These are phyloP conservation scores for Eurytoma californica DNA, from an alignment of 2,888 invertebrate genomes.

Conservation along the genomic window DNA sequence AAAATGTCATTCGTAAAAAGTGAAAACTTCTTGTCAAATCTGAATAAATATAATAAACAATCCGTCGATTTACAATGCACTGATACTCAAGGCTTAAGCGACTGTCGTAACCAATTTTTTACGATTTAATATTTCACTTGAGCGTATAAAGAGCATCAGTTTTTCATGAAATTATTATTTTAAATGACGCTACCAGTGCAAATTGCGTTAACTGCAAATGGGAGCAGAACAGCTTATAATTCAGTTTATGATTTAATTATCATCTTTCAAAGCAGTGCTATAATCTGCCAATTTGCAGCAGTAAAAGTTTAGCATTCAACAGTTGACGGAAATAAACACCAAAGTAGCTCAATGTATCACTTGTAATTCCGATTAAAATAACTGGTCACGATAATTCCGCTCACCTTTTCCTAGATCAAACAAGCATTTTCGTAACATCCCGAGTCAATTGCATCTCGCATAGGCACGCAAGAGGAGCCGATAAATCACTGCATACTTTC, in stretches of 20 bases:
- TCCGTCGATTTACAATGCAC: conserved; percentile 11
- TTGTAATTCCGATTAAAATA: too few relatives aligned
- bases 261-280: too few relatives aligned
- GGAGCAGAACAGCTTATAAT: neutral
- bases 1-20: conserved; percentile 33
- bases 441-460: neutral
- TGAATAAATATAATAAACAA: conserved; percentile 7
- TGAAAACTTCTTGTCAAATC: conserved; percentile 14
- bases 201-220: too few relatives aligned
- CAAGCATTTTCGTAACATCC: conserved; percentile 2
- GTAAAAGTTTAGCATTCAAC: too few relatives aligned
- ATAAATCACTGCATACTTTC: conserved; percentile 6
- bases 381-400: neutral
- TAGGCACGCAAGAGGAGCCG: neutral
- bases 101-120: neutral
- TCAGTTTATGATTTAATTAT: neutral
- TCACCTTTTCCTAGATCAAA: neutral
- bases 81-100: neutral
- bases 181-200: too few relatives aligned
- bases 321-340: too few relatives aligned
- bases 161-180: too few relatives aligned
- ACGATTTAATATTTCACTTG: neutral
- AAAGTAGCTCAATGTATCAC: too few relatives aligned
- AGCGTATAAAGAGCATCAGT: neutral
- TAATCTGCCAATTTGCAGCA: too few relatives aligned